Percentiles rank a stretch among this genome's conserved stretches.
Evolutionary conservation across 2,797 vertebrate species (phyloP).

Genomic region (Meriones psammophilus): DNA sequence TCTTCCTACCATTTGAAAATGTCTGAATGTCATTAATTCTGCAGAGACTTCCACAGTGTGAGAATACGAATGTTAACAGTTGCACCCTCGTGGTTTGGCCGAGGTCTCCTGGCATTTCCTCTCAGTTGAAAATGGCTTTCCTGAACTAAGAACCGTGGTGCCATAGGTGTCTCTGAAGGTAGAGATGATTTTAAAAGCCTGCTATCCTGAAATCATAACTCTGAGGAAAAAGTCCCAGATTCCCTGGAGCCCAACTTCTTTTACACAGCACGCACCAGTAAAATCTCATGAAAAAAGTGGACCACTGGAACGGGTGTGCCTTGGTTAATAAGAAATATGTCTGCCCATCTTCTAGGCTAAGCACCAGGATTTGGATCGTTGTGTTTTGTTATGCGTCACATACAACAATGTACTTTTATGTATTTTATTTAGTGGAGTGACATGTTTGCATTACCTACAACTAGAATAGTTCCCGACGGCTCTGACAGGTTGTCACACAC

Average conservation of each 20-base stretch:
- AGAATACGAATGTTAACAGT: neutral
- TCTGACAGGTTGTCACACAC: slow-evolving; percentile 32
- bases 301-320: neutral
- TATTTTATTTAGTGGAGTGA: neutral
- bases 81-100: neutral
- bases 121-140: slow-evolving; percentile 48
- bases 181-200: slow-evolving; percentile 22
- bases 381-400: neutral
- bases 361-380: neutral
- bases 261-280: neutral
- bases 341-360: neutral
- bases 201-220: slow-evolving; percentile 7
- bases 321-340: neutral
- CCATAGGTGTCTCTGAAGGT: slow-evolving; percentile 22
- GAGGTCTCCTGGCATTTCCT: slow-evolving; percentile 28
- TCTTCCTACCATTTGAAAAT: slow-evolving; percentile 53
- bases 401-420: neutral
- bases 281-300: neutral
- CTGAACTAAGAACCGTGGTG: neutral
- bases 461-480: neutral
- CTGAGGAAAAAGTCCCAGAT: slow-evolving; percentile 6
- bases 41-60: neutral
- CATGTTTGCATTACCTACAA: neutral
- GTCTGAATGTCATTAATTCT: slow-evolving; percentile 11
- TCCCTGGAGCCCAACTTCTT: neutral